Evolutionary conservation across 2,797 vertebrate species (phyloP), one percentile per base, ranked within the genome.

Genomic region (Pantherophis alleghaniensis): DNA sequence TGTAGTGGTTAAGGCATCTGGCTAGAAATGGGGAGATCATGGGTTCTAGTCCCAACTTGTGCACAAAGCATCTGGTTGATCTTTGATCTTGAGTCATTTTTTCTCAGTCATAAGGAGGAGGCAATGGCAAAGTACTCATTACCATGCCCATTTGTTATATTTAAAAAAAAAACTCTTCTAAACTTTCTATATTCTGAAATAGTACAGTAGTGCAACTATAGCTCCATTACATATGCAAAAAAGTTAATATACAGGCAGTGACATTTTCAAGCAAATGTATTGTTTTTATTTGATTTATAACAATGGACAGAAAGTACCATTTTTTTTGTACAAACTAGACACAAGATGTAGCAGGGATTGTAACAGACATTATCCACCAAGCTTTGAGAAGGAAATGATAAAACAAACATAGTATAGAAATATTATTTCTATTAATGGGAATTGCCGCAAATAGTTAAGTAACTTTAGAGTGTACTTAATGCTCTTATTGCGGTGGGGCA

Each of bases 221-320:
- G 66, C 32, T 57, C 32, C 32, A 57, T 37, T 55, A 47, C 63
- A 92, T n/a, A 26, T 28, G 32, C 53, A 88, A 61, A 69, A 87
- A 87, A 12, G 42, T 26, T n/a, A 55, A 28, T 10, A 63, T 87
- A 24, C 53, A n/a, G 63, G 6, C 57, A 4, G 7, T 89, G 55
- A 47, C 18, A 28, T 57, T 89, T 89, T 89, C 37, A 86, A n/a
- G n/a, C 14, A 22, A 79, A 42, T 22, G n/a, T 57, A n/a, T 53
- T 28, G 22, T 89, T 79, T 89, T 89, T 89, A 47, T 88, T 53
- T 47, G 37, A 83, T 89, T 92, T 89, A 53, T 83, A 92, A 53
- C 18, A 89, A 37, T 79, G 66, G n/a, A 7, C 28, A 66, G 66
- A 83, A 51, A 37, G 56, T 83, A 83, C 42, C 28, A 89, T 51